Evolutionary conservation across 2,797 vertebrate species (phyloP), one percentile per base, ranked within the genome.

Genomic region (Phaenicophaeus curvirostris): DNA sequence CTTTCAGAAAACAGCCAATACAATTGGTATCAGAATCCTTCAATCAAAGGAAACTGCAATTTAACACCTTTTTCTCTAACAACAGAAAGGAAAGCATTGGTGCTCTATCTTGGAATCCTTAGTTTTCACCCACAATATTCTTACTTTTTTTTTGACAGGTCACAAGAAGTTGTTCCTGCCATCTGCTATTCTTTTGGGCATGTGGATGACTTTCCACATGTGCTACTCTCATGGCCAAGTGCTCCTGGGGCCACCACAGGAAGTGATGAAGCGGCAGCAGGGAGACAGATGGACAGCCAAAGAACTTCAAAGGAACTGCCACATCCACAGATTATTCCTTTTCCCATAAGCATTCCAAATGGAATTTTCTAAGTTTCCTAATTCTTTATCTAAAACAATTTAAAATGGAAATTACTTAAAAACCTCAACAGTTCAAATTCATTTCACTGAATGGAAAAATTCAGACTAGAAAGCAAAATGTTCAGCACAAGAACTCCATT

Each of bases 271-370:
- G 68, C 95, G 79, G 93, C 96, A 96, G 94, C 79, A 96, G 96
- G 96, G 89, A 95, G 89, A 91, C 93, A 96, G 89, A 95, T 95
- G 95, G 92, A 95, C 90, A 92, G 79, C 54, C 72, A 87, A 68
- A 66, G 51, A 81, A 96, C 94, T 93, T 96, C 94, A 96, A 96
- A 96, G 90, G 73, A 89, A 75, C 68, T 78, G 82, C 92, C 89
- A 95, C 94, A 92, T 95, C 78, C 66, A 87, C 96, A 93, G 84
- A 92, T 80, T 85, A 89, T 66, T 95, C 90, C 33, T 58, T 72
- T 89, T 31, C 44, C 50, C 87, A 78, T 80, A 91, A 88, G 61
- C 62, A 93, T 74, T 31, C 57, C 69, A 92, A 95, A 85, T 63
- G 92, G 76, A 92, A 95, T 92, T 96, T 93, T 61, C 72, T 48